Conservation (phyloP, 2,113 vertebrate genomes). For the Budorcas taxicolor region DNA sequence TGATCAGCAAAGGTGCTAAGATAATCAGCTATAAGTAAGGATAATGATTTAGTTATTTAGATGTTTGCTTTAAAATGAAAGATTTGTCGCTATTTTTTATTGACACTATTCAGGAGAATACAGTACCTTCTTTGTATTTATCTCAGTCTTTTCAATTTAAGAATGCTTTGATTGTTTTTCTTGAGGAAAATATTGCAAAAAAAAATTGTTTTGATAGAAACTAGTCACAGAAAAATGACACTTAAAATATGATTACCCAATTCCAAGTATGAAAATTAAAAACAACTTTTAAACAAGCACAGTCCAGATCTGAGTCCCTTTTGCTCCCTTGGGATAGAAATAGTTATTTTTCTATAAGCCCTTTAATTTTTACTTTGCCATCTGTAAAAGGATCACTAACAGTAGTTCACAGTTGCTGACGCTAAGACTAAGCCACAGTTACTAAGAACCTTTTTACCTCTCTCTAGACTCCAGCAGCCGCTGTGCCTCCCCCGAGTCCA, state of each 20-base stretch:
- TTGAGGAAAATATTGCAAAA: not conserved
- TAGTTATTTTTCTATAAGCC: not conserved
- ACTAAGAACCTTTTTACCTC: not conserved
- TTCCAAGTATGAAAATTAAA: not conserved
- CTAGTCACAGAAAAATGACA: not conserved
- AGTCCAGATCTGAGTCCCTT: not conserved
- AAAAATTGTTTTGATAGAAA: conserved; percentile 29
- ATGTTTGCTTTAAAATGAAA: conserved; percentile 20
- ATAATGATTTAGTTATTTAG: not conserved
- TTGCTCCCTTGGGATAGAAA: not conserved
- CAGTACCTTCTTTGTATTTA: not conserved
- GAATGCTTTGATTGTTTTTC: not conserved
- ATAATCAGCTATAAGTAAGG: not conserved
- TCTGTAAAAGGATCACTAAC: not conserved
- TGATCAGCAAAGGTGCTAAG: not conserved
- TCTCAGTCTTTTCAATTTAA: conserved; percentile 4
- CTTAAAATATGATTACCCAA: conserved; percentile 20
- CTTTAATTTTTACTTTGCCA: not conserved
- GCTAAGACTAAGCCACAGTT: not conserved
- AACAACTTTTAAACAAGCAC: not conserved
- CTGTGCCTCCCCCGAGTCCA: conserved; percentile 69
- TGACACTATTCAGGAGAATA: not conserved
- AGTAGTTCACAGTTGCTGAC: not conserved
- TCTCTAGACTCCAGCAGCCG: conserved; percentile 68
- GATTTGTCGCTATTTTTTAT: conserved; percentile 5